A percentile compares a stretch with the other conserved stretches of the same genome.
These are phyloP conservation scores for Otolemur garnettii DNA, from an alignment of 2,113 vertebrate species.

Conservation along the genomic window DNA sequence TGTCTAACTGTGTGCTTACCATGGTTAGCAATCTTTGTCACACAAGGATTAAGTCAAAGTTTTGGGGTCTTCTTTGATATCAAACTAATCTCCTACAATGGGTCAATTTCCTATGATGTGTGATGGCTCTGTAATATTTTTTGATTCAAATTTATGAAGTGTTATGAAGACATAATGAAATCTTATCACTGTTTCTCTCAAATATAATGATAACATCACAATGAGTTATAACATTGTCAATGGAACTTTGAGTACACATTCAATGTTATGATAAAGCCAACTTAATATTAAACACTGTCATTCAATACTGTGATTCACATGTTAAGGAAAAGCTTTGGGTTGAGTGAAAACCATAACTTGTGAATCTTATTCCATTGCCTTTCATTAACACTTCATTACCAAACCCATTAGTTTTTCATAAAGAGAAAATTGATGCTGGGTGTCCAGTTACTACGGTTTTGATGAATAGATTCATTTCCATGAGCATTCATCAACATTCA, in stretches of 20 bases:
- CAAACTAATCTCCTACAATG: not conserved
- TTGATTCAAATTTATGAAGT: slow-evolving; percentile 36
- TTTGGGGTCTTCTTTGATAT: not conserved
- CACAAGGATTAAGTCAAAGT: not conserved
- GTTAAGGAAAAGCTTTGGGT: not conserved
- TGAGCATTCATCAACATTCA: not conserved
- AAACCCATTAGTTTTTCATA: slow-evolving; percentile 24
- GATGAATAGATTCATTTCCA: slow-evolving; percentile 53
- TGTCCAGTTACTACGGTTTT: not conserved
- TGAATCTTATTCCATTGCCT: not conserved
- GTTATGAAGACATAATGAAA: not conserved
- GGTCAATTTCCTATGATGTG: not conserved
- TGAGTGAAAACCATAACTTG: not conserved
- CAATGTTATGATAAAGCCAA: not conserved
- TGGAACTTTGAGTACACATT: not conserved
- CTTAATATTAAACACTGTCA: slow-evolving; percentile 27
- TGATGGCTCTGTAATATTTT: not conserved
- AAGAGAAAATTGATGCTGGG: slow-evolving; percentile 41
- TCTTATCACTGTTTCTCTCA: not conserved
- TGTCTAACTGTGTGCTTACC: not conserved
- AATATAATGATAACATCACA: not conserved
- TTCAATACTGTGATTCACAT: not conserved
- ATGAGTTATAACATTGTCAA: not conserved
- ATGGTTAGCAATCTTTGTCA: not conserved
- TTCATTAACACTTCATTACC: not conserved